Base-by-base conservation (phyloP, 2,797 vertebrate genomes). In the Siniperca undulata region DNA sequence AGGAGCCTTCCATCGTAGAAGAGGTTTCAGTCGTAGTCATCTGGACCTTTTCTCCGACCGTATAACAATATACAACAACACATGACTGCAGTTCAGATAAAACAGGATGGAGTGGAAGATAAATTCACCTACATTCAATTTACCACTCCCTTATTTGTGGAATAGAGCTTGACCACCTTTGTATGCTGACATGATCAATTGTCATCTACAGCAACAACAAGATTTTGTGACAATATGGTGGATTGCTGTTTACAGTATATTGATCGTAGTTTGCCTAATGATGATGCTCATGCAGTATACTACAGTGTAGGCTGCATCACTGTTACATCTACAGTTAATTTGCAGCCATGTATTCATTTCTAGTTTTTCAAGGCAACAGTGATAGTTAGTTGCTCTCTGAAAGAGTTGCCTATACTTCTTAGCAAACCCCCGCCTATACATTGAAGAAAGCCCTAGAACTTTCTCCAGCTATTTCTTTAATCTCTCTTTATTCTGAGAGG, bases 371-470 rank as follows among this genome's bases (percentile, higher is more conserved):
- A 24, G 5, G 0, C 13, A 19, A 24, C 22, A 30, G 10, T 17
- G 20, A 36, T 8, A 24, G 16, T 60, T 4, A 56, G 46, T 52
- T 68, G 6, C 42, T 36, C 16, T 44, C 4, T 42, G n/a, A 17
- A 66, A 27, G 27, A 69, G 19, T 24, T 27, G 7, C 17, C 19
- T 27, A 9, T 4, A 6, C 20, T 27, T n/a, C 52, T 38, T 17
- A 24, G 3, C 10, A 3, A 58, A 24, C 38, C 53, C 4, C 52
- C n/a, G 4, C 6, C 36, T 16, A 0, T 9, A 14, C 30, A 13
- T 1, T 10, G 14, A 66, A 10, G 60, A 81, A 83, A 79, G 44
- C 5, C 48, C 75, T 74, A n/a, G 85, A 89, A 84, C n/a, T 46
- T 80, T 77, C 66, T 38, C 7, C 13, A 19, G 61, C 40, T 82